Base-by-base conservation (phyloP, 92 coral and sea anemone genomes). In the Parazoanthus darwini region DNA sequence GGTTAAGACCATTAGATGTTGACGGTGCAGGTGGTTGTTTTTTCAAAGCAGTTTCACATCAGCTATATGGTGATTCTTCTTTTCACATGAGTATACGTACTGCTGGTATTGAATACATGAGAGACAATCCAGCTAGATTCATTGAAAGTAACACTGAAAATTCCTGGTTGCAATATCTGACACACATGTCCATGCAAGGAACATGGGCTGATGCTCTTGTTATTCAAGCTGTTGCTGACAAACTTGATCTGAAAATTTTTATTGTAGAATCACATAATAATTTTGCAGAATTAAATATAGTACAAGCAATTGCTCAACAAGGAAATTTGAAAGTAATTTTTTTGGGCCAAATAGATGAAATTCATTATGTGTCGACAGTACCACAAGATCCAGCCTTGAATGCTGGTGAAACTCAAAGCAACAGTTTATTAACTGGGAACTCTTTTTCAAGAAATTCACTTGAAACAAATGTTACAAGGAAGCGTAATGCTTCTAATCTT, bases 291-390 rank as follows among this genome's bases (percentile, higher is more conserved):
- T 54, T 22, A 51, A 86, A 71, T 77, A 20, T 86, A 56, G 71
- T 86, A 78, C 83, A 86, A 58, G 42, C 42, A 38, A 38, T 38
- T 38, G 42, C 42, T 38, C 42, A 1, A 38, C 2, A 38, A 38
- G 2, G 3, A 3, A 3, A 38, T 1, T 1, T 38, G 3, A 38
- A 3, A 38, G 83, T 82, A 74, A 88, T 91, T 81, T 85, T 48
- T 88, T 76, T 91, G 81, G 89, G 93, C 83, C 93, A 91, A 82
- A 36, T 82, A 79, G 89, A 88, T 82, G 93, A 91, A 78, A 54
- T 65, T 48, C 91, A 91, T 91, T 91, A 38, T 38, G 86, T 88
- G 42, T 91, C 91, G 67, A 91, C 91, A 8, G 77, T 85, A 74
- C 82, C 88, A 74, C 25, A 75, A 79, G 66, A n/a, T n/a, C n/a